phyloP scores from a whole-genome alignment of 2,113 vertebrate species.

The Theropithecus gelada region DNA sequence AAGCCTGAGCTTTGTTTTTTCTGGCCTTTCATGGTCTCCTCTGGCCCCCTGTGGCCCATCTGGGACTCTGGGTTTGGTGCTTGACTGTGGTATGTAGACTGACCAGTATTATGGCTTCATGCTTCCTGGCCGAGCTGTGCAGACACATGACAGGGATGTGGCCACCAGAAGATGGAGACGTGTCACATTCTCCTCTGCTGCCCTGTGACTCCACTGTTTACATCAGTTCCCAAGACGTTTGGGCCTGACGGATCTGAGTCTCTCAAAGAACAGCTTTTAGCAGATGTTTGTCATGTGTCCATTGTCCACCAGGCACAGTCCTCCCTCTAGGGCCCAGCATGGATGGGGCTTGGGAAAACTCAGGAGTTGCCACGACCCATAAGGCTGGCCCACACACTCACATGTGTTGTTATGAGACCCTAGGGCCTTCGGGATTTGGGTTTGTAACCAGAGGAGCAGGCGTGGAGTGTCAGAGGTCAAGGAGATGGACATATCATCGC shows the following conservation, averaged over 20 bases:
- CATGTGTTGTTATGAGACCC: background rate
- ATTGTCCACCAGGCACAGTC: background rate
- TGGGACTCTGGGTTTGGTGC: background rate
- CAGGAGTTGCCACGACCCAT: background rate
- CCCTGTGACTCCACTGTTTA: background rate
- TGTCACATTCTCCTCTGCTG: background rate
- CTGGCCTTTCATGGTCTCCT: background rate
- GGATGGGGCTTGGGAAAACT: background rate
- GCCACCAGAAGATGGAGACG: background rate
- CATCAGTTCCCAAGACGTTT: background rate
- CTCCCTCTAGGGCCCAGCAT: background rate
- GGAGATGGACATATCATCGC: accelerated
- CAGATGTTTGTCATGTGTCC: background rate
- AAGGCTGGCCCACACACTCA: accelerated
- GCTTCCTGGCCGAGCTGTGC: background rate
- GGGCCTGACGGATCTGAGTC: background rate
- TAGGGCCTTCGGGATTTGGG: background rate
- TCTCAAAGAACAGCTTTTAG: background rate
- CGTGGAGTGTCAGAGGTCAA: constrained; percentile 37
- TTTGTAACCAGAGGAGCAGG: background rate
- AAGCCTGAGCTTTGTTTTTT: background rate
- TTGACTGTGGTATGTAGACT: background rate
- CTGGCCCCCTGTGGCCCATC: accelerated
- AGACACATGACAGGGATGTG: background rate
- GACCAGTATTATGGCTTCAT: background rate